phyloP scores from a whole-genome alignment of 1,140 invertebrate genomes.

The Cepaea nemoralis region DNA sequence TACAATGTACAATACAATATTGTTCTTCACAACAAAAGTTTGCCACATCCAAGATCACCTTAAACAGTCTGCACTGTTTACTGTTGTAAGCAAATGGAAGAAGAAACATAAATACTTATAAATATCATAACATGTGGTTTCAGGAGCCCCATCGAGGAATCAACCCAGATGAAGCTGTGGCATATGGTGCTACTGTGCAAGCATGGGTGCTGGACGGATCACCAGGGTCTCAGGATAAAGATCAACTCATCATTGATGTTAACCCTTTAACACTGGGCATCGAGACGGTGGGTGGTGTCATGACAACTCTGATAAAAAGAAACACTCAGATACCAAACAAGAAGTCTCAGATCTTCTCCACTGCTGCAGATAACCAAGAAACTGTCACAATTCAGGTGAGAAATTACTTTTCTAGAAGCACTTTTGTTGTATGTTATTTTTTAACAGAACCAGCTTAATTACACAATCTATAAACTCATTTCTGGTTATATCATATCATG shows the following conservation, averaged over 20 bases:
- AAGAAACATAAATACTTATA: no score
- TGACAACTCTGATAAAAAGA: conserved; percentile 97
- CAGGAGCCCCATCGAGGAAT: conserved; percentile 94
- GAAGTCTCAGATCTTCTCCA: conserved; percentile 99
- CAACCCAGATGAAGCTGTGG: conserved; percentile 86
- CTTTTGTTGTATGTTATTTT: no score
- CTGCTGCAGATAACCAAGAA: conserved; percentile 98
- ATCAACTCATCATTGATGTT: conserved; percentile 95
- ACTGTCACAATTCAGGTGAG: conserved; percentile 96
- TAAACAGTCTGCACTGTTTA: no score
- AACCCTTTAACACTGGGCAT: conserved; percentile 98
- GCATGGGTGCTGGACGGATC: conserved; percentile 82
- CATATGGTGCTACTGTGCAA: conserved; percentile 98
- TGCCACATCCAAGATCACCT: no score
- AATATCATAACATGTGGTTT: no score
- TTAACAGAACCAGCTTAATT: no score
- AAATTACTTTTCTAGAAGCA: no score
- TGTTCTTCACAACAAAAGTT: no score
- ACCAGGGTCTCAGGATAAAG: conserved; percentile 76
- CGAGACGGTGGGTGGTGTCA: conserved; percentile 99
- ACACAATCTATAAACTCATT: no score
- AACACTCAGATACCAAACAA: conserved; percentile 99
- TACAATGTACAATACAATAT: no score
- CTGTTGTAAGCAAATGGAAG: no score
- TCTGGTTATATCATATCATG: no score